Evolutionary conservation across 2,888 invertebrate species (phyloP), one percentile per base, ranked within the genome.

Genomic region (Rhabditophanes sp.): DNA sequence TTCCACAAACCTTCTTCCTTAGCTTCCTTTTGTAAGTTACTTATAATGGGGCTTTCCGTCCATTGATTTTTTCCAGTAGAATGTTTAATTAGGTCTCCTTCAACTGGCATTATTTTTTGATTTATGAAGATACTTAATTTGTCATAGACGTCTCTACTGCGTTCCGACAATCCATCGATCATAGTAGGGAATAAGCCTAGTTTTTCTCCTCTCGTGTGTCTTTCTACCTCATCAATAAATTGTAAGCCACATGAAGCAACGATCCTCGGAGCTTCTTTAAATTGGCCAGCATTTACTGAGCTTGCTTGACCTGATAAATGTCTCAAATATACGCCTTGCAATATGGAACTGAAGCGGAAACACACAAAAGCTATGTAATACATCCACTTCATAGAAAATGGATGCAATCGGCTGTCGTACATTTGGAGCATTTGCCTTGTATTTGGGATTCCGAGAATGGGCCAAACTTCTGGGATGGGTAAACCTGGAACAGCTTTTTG

Each of bases 1-100:
- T 69, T 69, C 68, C 68, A 70, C 18, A 68, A 49, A 5, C 68
- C 68, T 23, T 53, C 48, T 9, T 56, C 36, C 35, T 65, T 67
- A 3, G 69, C 68, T 44, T 67, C 65, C 25, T 39, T 43, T 43
- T 50, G 22, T 12, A 39, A 16, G 21, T 8, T 7, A 9, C 37
- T 25, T 7, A 68, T 37, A 19, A 51, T 50, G 22, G 67, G 63
- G 43, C 64, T 55, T 15, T 36, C 40, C 7, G 58, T 60, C 69
- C 69, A 70, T 34, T 46, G 46, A 9, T 53, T 26, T 2, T 55
- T 40, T 15, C 54, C 46, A 4, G 38, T 32, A 7, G 49, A 62
- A 37, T 46, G 51, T 12, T 48, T 42, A 9, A 48, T 34, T 8
- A 67, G 46, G 19, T 65, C 63, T 7, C 33, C 14, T 39, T 71